Evolutionary conservation across 2,797 vertebrate genomes (phyloP).

Genomic region (Leptoclinus maculatus): DNA sequence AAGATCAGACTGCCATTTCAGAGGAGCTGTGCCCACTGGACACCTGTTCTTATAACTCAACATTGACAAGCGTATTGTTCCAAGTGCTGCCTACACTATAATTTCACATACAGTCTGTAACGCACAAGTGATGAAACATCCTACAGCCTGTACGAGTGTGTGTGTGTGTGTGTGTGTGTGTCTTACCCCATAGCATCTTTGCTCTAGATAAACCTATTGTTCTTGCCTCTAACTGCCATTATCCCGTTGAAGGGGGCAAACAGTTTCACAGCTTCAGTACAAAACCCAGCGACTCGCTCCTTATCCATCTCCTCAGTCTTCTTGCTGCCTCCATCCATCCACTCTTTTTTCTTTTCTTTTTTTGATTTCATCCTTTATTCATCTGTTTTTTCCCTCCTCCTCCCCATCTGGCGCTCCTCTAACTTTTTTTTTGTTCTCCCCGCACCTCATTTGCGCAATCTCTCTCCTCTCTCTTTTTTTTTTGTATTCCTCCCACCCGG

Average conservation of each 20-base stretch:
- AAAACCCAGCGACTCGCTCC: conserved; percentile 57
- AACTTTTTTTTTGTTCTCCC: conserved; percentile 67
- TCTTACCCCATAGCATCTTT: conserved; percentile 58
- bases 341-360: conserved; percentile 30
- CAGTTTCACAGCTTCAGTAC: conserved; percentile 57
- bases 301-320: conserved; percentile 52
- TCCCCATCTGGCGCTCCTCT: conserved; percentile 71
- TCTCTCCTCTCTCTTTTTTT: conserved; percentile 42
- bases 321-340: conserved; percentile 39
- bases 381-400: conserved; percentile 38
- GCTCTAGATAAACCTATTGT: conserved; percentile 70
- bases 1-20: conserved; percentile 30
- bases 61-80: conserved; percentile 57
- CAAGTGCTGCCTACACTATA: conserved; percentile 45
- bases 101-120: conserved; percentile 48
- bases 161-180: conserved; percentile 14
- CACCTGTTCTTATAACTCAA: conserved; percentile 60
- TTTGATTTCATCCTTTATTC: conserved; percentile 60
- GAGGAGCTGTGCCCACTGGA: conserved; percentile 42
- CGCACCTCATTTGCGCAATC: conserved; percentile 66
- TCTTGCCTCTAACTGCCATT: conserved; percentile 72
- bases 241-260: conserved; percentile 46
- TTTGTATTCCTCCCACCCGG: conserved; percentile 27
- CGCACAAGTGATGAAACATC: conserved; percentile 49
- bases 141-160: conserved; percentile 15